phyloP scores from a whole-genome alignment of 2,113 vertebrate genomes.

The Rhinoderma darwinii region DNA sequence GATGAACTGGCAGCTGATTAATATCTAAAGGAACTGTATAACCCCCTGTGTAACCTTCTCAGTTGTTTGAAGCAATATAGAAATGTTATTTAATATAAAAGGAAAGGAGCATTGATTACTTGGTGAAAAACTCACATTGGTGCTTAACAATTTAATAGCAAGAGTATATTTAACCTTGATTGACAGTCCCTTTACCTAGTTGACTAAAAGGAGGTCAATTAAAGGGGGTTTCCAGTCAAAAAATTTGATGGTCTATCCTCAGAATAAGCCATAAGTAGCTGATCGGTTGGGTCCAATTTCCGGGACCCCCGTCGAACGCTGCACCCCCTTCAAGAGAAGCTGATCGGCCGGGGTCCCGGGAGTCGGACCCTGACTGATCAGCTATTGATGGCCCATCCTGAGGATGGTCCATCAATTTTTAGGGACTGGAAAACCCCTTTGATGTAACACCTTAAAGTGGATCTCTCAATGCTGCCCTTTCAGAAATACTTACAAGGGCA shows the following conservation, averaged over 20 bases:
- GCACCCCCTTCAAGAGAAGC: too few relatives aligned
- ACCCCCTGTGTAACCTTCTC: conserved; percentile 31
- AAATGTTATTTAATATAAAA: conserved; percentile 8
- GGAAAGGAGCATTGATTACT: conserved; percentile 2
- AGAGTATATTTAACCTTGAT: not conserved
- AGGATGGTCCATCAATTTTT: too few relatives aligned
- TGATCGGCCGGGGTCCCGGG: too few relatives aligned
- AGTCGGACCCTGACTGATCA: too few relatives aligned
- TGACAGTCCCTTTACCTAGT: not conserved
- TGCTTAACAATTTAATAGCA: not conserved
- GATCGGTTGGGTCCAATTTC: too few relatives aligned
- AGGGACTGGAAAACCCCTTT: too few relatives aligned
- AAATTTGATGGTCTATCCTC: too few relatives aligned
- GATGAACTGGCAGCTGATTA: conserved; percentile 34
- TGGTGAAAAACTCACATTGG: not conserved
- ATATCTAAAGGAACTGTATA: not conserved
- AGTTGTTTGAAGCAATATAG: conserved; percentile 8
- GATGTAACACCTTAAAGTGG: too few relatives aligned
- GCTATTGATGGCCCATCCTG: too few relatives aligned
- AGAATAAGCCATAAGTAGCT: too few relatives aligned
- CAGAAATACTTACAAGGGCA: not conserved
- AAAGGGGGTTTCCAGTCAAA: too few relatives aligned
- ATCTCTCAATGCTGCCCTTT: not conserved
- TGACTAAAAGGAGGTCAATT: not conserved
- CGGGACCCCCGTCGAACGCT: too few relatives aligned